phyloP scores from a whole-genome alignment of 23 tunicate genomes.

The Halocynthia aurantium region DNA sequence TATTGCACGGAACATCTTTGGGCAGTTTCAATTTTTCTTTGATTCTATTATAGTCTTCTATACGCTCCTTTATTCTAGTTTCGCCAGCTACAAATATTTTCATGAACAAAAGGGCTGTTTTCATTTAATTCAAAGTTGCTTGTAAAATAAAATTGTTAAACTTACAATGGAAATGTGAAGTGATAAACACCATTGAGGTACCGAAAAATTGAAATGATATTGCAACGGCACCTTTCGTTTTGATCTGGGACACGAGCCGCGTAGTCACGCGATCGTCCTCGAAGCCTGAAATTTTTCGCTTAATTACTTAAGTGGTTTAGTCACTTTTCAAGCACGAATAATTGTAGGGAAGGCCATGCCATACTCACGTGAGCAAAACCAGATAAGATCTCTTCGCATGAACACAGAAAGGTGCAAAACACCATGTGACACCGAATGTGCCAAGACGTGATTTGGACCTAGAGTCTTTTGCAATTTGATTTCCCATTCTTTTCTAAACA shows the following conservation, averaged over 20 bases:
- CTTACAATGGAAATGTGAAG: conserved; percentile 75
- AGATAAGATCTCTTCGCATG: conserved; percentile 69
- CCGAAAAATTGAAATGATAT: conserved; percentile 81
- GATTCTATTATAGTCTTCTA: conserved; percentile 58
- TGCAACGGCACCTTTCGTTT: conserved; percentile 87
- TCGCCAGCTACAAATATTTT: conserved; percentile 50
- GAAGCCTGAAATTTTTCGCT: conserved; percentile 31
- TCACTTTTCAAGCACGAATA: background rate
- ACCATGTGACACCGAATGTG: conserved; percentile 73
- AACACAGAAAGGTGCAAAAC: conserved; percentile 73
- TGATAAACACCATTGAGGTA: conserved; percentile 55
- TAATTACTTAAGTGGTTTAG: background rate
- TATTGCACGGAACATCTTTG: background rate
- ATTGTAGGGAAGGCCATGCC: background rate
- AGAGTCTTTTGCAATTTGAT: conserved; percentile 72
- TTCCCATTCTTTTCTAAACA: conserved; percentile 58
- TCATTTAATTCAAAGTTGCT: background rate
- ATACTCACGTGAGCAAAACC: conserved; percentile 66
- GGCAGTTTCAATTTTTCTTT: conserved; percentile 48
- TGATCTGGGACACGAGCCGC: conserved; percentile 53
- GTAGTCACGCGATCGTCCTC: conserved; percentile 59
- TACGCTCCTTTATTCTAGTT: conserved; percentile 54
- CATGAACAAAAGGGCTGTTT: background rate
- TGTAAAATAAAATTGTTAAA: background rate
- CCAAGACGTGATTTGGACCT: conserved; percentile 73